A percentile compares a stretch with the other conserved stretches of the same genome.
phyloP scores from a whole-genome alignment of 1,140 invertebrate species.

The Drosophila kurseongensis region DNA sequence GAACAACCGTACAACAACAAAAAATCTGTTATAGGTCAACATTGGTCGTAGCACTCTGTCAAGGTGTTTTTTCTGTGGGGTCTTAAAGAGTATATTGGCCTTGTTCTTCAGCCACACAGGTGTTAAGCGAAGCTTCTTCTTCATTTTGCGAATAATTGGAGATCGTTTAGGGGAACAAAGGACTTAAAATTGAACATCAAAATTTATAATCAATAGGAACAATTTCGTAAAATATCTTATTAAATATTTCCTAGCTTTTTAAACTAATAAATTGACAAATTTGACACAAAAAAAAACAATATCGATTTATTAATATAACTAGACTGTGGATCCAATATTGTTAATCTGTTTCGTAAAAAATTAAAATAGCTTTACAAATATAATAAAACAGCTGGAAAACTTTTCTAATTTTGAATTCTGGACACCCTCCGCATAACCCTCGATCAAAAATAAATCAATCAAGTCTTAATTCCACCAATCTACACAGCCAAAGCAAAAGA shows the following conservation, averaged over 20 bases:
- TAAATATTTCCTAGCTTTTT: no score
- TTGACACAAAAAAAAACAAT: no score
- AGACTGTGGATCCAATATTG: no score
- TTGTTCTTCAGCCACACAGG: constrained; percentile 53
- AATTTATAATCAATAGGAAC: no score
- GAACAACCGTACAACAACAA: constrained; percentile 12
- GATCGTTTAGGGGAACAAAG: constrained; percentile 1
- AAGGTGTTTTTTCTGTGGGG: constrained; percentile 42
- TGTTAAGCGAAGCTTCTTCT: constrained; percentile 8
- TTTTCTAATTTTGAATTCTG: neutral
- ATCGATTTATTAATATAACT: no score
- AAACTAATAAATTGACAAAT: no score
- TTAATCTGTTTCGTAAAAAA: no score
- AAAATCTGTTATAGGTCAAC: constrained; percentile 75
- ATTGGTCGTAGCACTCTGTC: constrained; percentile 61
- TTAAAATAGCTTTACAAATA: no score
- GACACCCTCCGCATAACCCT: neutral
- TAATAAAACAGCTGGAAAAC: no score
- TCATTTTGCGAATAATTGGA: neutral
- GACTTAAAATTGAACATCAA: neutral
- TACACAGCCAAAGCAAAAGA: neutral
- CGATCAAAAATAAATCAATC: neutral
- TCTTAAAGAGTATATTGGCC: constrained; percentile 65
- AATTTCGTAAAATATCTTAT: no score
- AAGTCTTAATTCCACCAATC: neutral